phyloP scores from a whole-genome alignment of 1,140 invertebrate genomes.

The Drosophila melanica region DNA sequence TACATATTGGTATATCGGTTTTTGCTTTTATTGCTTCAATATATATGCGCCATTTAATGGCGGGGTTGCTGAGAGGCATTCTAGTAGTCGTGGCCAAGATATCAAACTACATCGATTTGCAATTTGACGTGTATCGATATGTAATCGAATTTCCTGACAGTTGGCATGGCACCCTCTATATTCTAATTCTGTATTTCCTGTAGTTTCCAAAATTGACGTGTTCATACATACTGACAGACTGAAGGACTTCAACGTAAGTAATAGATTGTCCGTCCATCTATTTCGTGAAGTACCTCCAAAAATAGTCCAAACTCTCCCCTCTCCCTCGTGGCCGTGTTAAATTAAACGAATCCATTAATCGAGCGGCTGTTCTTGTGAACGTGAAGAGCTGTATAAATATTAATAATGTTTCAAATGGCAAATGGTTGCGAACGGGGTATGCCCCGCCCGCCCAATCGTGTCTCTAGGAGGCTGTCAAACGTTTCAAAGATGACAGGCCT shows the following conservation, averaged over 20 bases:
- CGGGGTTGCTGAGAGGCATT: too few relatives aligned
- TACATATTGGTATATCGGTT: too few relatives aligned
- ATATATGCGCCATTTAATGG: too few relatives aligned
- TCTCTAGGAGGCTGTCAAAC: slow-evolving; percentile 57
- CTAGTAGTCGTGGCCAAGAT: too few relatives aligned
- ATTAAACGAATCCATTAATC: slow-evolving; percentile 68
- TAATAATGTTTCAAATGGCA: slow-evolving; percentile 71
- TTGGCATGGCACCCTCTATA: too few relatives aligned
- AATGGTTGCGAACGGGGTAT: slow-evolving; percentile 3
- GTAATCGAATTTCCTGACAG: too few relatives aligned
- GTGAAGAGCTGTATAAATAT: slow-evolving; percentile 72
- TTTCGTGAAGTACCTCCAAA: not conserved
- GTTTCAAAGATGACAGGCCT: slow-evolving; percentile 58
- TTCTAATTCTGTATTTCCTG: too few relatives aligned
- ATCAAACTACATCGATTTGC: too few relatives aligned
- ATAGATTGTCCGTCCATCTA: slow-evolving; percentile 8
- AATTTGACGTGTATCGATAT: too few relatives aligned
- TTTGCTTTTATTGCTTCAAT: too few relatives aligned
- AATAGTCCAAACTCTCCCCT: not conserved
- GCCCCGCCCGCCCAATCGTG: not conserved
- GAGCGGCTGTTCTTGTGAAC: slow-evolving; percentile 26
- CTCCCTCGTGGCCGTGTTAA: slow-evolving; percentile 3
- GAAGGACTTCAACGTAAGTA: not conserved
- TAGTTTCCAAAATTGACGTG: too few relatives aligned
- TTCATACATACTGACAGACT: too few relatives aligned